Conservation (phyloP, 2,888 invertebrate genomes). For the Pardosa pseudoannulata region DNA sequence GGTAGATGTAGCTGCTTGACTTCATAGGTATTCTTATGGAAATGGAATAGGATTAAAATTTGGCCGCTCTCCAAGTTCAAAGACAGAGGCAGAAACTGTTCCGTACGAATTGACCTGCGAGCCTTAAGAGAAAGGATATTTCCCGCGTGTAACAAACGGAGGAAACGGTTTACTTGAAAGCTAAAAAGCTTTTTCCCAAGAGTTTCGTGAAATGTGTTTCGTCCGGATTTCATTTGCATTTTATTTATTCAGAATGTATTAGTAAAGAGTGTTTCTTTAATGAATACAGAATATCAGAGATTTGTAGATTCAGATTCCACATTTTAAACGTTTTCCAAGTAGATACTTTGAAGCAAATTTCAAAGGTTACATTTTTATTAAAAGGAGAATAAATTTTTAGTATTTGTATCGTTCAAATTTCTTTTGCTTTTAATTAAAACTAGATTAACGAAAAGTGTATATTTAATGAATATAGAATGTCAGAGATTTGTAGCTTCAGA, state of each 20-base stretch:
- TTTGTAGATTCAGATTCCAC: too few relatives aligned
- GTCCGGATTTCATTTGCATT: background rate
- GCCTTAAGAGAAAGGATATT: background rate
- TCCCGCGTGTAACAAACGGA: background rate
- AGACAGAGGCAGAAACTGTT: background rate
- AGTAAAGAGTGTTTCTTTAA: too few relatives aligned
- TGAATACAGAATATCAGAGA: too few relatives aligned
- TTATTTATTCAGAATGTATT: too few relatives aligned
- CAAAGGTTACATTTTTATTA: too few relatives aligned
- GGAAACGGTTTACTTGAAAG: background rate
- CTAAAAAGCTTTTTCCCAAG: background rate
- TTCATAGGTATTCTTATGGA: constrained; percentile 19
- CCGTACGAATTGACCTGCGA: background rate
- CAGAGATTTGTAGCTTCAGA: too few relatives aligned
- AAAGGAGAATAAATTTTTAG: too few relatives aligned
- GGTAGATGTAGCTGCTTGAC: constrained; percentile 11
- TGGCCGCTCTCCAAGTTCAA: background rate
- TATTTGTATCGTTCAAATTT: background rate
- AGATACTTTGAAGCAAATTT: too few relatives aligned
- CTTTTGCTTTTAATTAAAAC: too few relatives aligned
- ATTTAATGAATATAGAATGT: too few relatives aligned
- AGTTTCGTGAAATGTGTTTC: background rate
- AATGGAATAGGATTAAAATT: constrained; percentile 17
- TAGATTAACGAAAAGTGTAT: too few relatives aligned
- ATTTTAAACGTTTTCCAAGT: too few relatives aligned